Conservation (phyloP, 2,888 invertebrate species). For the Athetis lepigone region DNA sequence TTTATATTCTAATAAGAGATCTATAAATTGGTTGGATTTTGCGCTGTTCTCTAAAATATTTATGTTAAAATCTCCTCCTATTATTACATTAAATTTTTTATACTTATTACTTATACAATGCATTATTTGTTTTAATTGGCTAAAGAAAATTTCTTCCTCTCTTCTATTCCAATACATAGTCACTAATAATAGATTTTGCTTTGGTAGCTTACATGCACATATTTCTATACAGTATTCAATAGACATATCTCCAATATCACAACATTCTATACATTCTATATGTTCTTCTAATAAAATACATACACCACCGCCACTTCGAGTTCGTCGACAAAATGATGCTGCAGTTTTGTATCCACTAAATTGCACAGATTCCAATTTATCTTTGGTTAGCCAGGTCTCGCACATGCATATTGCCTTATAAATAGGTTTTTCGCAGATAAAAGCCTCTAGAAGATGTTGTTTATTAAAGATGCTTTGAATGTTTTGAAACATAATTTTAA, state of each 20-base stretch:
- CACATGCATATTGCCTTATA: background rate
- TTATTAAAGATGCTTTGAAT: background rate
- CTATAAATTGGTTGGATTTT: no score
- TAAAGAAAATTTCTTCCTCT: slow-evolving; percentile 7
- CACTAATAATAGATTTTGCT: background rate
- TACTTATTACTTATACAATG: no score
- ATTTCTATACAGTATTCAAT: slow-evolving; percentile 8
- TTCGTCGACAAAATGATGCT: slow-evolving; percentile 1
- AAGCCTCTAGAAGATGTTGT: background rate
- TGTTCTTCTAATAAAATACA: background rate
- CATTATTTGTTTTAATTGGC: slow-evolving; percentile 1
- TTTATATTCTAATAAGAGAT: no score
- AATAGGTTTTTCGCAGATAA: background rate
- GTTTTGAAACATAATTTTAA: background rate
- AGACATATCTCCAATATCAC: slow-evolving; percentile 7
- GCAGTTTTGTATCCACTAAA: slow-evolving; percentile 1
- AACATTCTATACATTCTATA: background rate
- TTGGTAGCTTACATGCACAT: no score
- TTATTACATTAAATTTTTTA: slow-evolving; percentile 4
- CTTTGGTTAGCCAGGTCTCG: slow-evolving; percentile 8
- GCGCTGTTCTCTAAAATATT: no score
- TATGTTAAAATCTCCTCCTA: no score
- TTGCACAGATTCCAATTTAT: background rate
- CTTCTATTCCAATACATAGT: slow-evolving; percentile 7
- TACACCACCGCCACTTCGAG: slow-evolving; percentile 5